Conservation (phyloP, 2,797 vertebrate genomes). For the Melanotaenia nigrans region DNA sequence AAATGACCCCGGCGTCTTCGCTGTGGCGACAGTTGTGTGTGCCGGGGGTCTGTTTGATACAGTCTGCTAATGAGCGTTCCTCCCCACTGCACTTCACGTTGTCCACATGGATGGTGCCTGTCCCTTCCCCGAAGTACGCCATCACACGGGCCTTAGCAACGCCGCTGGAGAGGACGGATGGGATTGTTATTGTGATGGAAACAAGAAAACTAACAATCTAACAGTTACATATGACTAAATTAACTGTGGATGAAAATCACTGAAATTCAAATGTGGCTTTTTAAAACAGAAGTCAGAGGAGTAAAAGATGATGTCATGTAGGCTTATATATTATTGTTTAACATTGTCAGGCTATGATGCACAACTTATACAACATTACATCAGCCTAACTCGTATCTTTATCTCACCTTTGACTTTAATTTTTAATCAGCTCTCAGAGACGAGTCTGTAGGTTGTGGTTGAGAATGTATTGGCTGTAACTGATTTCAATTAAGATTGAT, state of each 20-base stretch:
- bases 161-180: constrained; percentile 80
- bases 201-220: background rate
- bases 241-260: background rate
- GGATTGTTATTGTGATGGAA: background rate
- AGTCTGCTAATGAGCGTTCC: constrained; percentile 89
- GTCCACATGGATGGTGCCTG: constrained; percentile 93
- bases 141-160: constrained; percentile 90
- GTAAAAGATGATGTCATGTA: background rate
- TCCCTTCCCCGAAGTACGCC: constrained; percentile 97
- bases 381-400: constrained; percentile 39
- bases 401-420: constrained; percentile 57
- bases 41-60: constrained; percentile 91
- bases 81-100: constrained; percentile 91
- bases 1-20: constrained; percentile 97
- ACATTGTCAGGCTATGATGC: constrained; percentile 59
- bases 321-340: constrained; percentile 36
- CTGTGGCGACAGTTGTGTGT: constrained; percentile 96
- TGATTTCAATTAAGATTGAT: constrained; percentile 59
- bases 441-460: constrained; percentile 1
- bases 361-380: constrained; percentile 56
- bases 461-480: constrained; percentile 23
- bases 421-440: constrained; percentile 30
- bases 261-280: background rate
- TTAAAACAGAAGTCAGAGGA: background rate
- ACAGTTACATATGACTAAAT: background rate